Conservation (phyloP, 2,797 vertebrate genomes). For the Catharus ustulatus region DNA sequence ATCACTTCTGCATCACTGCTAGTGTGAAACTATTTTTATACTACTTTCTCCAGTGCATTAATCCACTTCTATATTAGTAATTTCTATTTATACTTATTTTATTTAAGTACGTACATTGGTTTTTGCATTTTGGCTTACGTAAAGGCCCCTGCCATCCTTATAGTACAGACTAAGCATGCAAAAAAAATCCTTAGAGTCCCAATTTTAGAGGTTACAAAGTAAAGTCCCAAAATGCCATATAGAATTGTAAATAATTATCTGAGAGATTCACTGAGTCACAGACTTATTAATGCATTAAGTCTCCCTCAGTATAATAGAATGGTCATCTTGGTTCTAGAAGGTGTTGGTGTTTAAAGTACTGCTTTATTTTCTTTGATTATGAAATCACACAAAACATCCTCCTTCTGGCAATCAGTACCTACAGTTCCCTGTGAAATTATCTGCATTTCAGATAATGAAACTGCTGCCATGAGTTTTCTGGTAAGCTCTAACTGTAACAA, state of each 20-base stretch:
- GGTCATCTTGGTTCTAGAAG: background rate
- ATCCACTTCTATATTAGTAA: background rate
- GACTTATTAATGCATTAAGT: background rate
- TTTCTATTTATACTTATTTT: constrained; percentile 21
- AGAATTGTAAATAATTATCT: background rate
- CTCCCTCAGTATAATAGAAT: background rate
- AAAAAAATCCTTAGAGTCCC: background rate
- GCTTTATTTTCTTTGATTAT: background rate
- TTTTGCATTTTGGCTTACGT: background rate
- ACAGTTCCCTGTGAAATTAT: background rate
- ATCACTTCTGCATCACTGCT: background rate
- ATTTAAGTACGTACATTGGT: constrained; percentile 10
- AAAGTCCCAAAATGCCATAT: background rate
- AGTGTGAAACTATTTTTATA: background rate
- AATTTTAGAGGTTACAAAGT: background rate
- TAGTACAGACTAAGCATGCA: background rate
- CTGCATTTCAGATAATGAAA: background rate
- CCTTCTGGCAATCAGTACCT: background rate
- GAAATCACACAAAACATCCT: background rate
- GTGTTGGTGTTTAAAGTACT: background rate
- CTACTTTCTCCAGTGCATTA: background rate
- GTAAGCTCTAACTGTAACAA: background rate
- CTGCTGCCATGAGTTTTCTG: background rate
- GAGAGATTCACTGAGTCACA: background rate
- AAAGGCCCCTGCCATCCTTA: background rate